Percentiles rank a stretch among this genome's conserved stretches.
Evolutionary conservation across 2,797 vertebrate species (phyloP).

Genomic region (Peromyscus nudipes): DNA sequence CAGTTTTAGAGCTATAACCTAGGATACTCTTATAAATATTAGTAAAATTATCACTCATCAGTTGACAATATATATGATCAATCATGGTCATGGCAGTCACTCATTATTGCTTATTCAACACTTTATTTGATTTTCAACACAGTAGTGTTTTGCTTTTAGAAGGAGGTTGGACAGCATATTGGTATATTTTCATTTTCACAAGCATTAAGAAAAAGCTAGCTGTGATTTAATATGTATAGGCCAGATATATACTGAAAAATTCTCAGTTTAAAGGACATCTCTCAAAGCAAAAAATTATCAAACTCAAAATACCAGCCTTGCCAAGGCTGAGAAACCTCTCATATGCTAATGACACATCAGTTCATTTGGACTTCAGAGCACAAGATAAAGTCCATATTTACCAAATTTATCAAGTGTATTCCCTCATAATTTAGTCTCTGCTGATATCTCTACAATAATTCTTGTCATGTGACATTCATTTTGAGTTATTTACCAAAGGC

Average conservation of each 20-base stretch:
- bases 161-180: background rate
- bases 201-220: rapidly evolving
- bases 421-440: background rate
- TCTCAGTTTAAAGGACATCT: background rate
- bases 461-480: background rate
- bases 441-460: background rate
- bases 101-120: background rate
- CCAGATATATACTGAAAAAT: background rate
- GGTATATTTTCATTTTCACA: background rate
- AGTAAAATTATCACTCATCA: background rate
- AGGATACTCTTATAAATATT: background rate
- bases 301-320: background rate
- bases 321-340: background rate
- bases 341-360: background rate
- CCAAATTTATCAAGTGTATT: background rate
- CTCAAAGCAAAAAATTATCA: background rate
- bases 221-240: background rate
- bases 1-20: background rate
- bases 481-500: background rate
- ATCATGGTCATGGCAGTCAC: background rate
- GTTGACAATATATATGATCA: background rate
- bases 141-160: background rate
- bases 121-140: background rate
- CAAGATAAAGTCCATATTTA: background rate
- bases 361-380: background rate